phyloP scores from a whole-genome alignment of 1,140 invertebrate species.

The Diorhabda elongata region DNA sequence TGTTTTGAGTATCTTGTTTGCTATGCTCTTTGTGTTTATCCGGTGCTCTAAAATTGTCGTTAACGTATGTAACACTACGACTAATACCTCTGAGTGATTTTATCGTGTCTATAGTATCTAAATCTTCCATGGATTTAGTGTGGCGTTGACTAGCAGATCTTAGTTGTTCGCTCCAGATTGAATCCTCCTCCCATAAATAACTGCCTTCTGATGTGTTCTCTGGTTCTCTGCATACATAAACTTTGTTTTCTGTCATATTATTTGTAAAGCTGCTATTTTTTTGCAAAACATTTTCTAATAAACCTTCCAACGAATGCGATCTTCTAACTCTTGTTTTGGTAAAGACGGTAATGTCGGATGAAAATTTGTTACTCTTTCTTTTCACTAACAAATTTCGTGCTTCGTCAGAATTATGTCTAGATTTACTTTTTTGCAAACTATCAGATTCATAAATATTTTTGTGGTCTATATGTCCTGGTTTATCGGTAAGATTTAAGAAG shows the following conservation, averaged over 20 bases:
- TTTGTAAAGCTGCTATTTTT: conserved; percentile 39
- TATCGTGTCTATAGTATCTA: conserved; percentile 56
- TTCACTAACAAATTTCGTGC: conserved; percentile 52
- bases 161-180: conserved; percentile 73
- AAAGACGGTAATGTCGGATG: conserved; percentile 16
- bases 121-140: conserved; percentile 73
- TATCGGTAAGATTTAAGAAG: conserved; percentile 62
- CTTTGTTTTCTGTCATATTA: conserved; percentile 4
- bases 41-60: conserved; percentile 60
- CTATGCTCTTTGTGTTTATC: conserved; percentile 40
- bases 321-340: conserved; percentile 38
- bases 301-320: conserved; percentile 60
- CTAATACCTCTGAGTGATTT: conserved; percentile 48
- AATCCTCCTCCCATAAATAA: conserved; percentile 78
- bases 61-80: conserved; percentile 70
- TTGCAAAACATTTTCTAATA: conserved; percentile 54
- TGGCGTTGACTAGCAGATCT: conserved; percentile 73
- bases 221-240: conserved; percentile 7
- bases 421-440: conserved; percentile 57
- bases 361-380: conserved; percentile 48
- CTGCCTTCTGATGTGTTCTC: conserved; percentile 49
- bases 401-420: conserved; percentile 22
- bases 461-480: conserved; percentile 66
- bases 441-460: conserved; percentile 74
- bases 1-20: conserved; percentile 29